Percentiles rank a stretch among this genome's conserved stretches.
Evolutionary conservation across 35 echinoderm and acorn worm genomes (phyloP).

Genomic region (Apostichopus californicus): DNA sequence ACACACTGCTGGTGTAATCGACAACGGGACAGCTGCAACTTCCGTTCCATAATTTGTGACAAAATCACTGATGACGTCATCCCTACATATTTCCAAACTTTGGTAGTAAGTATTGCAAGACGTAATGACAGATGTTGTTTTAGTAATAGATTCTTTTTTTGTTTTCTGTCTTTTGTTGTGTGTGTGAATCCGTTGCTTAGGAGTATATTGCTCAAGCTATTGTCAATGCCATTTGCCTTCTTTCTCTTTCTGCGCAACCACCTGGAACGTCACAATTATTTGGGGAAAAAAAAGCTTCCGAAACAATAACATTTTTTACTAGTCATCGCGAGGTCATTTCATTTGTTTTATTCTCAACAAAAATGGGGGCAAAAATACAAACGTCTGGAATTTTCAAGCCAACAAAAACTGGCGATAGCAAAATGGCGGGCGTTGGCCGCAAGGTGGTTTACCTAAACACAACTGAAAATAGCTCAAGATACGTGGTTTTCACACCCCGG

Average conservation of each 20-base stretch:
- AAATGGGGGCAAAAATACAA: neutral
- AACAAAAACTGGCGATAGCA: neutral
- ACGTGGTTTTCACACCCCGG: no score
- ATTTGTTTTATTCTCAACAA: neutral
- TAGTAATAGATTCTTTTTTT: neutral
- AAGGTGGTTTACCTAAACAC: conserved; percentile 1
- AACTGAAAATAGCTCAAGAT: neutral
- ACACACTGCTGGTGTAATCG: no score
- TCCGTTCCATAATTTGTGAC: no score
- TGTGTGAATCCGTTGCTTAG: neutral
- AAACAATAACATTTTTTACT: neutral
- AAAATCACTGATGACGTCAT: no score
- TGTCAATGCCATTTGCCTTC: neutral
- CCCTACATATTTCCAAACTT: no score
- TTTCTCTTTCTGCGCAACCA: neutral
- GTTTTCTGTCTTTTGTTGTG: neutral
- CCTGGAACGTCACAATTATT: neutral
- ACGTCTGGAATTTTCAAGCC: no score
- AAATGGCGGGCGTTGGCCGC: neutral
- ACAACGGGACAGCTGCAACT: no score
- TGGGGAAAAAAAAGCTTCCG: neutral
- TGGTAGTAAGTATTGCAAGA: no score
- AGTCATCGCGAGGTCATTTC: neutral
- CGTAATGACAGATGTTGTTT: neutral
- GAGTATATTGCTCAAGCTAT: neutral